These are phyloP conservation scores for Dinocampus coccinellae DNA, from an alignment of 2,888 invertebrate genomes.

Conservation along the genomic window DNA sequence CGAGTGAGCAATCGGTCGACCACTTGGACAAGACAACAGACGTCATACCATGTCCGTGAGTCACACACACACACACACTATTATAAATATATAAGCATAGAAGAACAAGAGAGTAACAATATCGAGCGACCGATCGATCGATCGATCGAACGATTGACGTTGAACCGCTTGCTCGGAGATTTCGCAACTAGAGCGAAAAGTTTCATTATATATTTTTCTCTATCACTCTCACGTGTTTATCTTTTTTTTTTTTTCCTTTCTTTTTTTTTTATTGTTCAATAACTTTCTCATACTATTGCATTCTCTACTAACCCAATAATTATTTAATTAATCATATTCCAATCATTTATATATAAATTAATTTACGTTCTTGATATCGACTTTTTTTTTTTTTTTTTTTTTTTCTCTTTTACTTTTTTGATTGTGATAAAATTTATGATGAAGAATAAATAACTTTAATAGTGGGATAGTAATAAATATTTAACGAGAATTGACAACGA, in stretches of 20 bases:
- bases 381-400: not conserved
- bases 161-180: not conserved
- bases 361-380: not conserved
- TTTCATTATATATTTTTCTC: slow-evolving; percentile 49
- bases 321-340: not conserved
- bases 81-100: not conserved
- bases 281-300: not conserved
- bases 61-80: slow-evolving; percentile 2
- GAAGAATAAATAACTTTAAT: slow-evolving; percentile 1
- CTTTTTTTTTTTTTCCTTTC: not conserved
- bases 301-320: not conserved
- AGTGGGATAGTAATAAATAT: not conserved
- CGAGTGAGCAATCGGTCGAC: not conserved
- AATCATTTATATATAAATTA: not conserved
- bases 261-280: not conserved
- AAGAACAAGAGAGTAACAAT: not conserved
- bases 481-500: not conserved
- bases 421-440: too few species aligned
- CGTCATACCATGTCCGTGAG: slow-evolving; percentile 29
- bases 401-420: too few species aligned
- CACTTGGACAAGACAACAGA: not conserved
- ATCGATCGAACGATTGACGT: slow-evolving; percentile 23
- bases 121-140: slow-evolving; percentile 26
- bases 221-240: slow-evolving; percentile 50
- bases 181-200: slow-evolving; percentile 56